phyloP scores from a whole-genome alignment of 2,888 invertebrate genomes.

The Philereme vetulata region DNA sequence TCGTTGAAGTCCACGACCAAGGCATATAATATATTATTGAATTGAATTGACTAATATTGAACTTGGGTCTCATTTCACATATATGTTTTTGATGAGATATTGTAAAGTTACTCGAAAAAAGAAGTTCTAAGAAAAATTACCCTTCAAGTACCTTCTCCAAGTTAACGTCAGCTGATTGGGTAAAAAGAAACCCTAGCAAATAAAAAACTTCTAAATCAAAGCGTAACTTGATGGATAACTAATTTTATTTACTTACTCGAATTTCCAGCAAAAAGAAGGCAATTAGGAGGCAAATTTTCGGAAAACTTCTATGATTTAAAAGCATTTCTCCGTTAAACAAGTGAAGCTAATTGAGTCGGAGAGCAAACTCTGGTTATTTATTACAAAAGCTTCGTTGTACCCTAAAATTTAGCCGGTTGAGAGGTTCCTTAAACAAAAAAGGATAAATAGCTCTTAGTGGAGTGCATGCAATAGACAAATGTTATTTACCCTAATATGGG shows the following conservation, averaged over 20 bases:
- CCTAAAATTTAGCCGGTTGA: slow-evolving; percentile 37
- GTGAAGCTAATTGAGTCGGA: slow-evolving; percentile 55
- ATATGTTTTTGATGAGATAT: no score
- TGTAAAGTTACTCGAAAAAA: background rate
- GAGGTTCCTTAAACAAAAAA: slow-evolving; percentile 37
- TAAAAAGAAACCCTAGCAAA: slow-evolving; percentile 14
- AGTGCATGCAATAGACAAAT: background rate
- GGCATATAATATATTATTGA: no score
- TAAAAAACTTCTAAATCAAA: slow-evolving; percentile 23
- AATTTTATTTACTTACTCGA: slow-evolving; percentile 18
- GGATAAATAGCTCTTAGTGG: slow-evolving; percentile 6
- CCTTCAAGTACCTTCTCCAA: background rate
- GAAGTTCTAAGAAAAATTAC: background rate
- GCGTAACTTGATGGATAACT: slow-evolving; percentile 23
- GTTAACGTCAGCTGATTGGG: slow-evolving; percentile 22
- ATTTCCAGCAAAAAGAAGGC: slow-evolving; percentile 31
- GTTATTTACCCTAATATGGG: no score
- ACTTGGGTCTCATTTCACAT: no score
- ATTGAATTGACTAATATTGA: no score
- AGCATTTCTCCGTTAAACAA: slow-evolving; percentile 47
- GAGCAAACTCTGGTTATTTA: slow-evolving; percentile 50
- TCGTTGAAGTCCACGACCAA: no score
- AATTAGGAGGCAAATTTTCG: slow-evolving; percentile 39
- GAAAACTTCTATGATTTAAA: slow-evolving; percentile 42
- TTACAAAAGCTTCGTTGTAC: slow-evolving; percentile 44